A percentile compares a stretch with the other conserved stretches of the same genome.
Evolutionary conservation across 2,888 invertebrate genomes (phyloP).

Genomic region (Linnaemya tessellans): DNA sequence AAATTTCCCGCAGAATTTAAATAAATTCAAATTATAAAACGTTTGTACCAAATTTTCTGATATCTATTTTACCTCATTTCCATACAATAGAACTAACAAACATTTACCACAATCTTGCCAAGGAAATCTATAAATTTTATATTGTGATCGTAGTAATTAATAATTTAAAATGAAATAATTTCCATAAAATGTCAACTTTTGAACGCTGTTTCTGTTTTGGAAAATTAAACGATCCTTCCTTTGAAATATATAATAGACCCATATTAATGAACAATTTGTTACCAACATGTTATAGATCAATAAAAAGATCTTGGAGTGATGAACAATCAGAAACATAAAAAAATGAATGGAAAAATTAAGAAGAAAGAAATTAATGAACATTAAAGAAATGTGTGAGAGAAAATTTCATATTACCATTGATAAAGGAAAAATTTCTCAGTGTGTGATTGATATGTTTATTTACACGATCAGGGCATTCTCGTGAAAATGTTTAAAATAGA

Average conservation of each 20-base stretch:
- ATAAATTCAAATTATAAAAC: background rate
- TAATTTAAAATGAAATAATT: background rate
- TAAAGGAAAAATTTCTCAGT: background rate
- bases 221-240: background rate
- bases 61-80: background rate
- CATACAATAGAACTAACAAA: background rate
- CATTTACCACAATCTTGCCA: conserved; percentile 2
- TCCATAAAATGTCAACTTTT: too few species aligned
- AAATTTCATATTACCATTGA: conserved; percentile 30
- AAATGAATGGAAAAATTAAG: conserved; percentile 2
- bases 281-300: conserved; percentile 12
- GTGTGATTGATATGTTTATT: conserved; percentile 46
- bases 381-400: conserved; percentile 44
- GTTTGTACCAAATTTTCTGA: background rate
- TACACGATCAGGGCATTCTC: conserved; percentile 50
- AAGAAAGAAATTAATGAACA: background rate
- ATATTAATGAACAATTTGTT: conserved; percentile 55
- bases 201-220: background rate
- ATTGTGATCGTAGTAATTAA: background rate
- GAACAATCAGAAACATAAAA: conserved; percentile 2
- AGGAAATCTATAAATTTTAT: background rate
- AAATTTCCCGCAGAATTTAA: background rate
- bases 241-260: conserved; percentile 48
- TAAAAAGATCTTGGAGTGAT: conserved; percentile 32
- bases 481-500: background rate